Evolutionary conservation across 2,797 vertebrate genomes (phyloP).

Genomic region (Lophius americanus): DNA sequence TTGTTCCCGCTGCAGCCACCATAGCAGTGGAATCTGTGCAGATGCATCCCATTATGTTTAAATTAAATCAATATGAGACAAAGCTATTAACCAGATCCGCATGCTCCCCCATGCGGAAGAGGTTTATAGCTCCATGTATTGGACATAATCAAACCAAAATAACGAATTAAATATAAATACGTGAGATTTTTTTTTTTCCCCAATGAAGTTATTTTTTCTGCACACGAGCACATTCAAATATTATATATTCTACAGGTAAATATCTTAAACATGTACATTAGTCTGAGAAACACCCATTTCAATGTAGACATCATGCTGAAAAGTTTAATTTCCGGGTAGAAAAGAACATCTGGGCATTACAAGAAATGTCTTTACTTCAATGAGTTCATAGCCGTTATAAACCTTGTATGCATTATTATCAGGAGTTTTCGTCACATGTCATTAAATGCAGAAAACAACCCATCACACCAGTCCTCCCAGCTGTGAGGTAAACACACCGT

Average conservation of each 20-base stretch:
- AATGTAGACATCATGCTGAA: too few relatives aligned
- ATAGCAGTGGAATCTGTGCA: slow-evolving; percentile 2
- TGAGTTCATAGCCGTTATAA: neutral
- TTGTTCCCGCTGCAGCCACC: slow-evolving; percentile 46
- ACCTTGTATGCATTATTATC: neutral
- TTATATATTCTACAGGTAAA: too few relatives aligned
- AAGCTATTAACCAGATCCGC: neutral
- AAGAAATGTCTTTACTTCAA: neutral
- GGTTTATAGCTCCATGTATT: slow-evolving; percentile 5
- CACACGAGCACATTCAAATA: too few relatives aligned
- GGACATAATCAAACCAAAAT: neutral
- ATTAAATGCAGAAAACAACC: slow-evolving; percentile 9
- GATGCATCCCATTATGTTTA: neutral
- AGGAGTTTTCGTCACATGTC: neutral
- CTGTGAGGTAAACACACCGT: slow-evolving; percentile 39
- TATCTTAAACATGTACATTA: too few relatives aligned
- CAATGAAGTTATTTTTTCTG: too few relatives aligned
- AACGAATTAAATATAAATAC: too few relatives aligned
- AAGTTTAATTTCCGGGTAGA: neutral
- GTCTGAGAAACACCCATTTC: too few relatives aligned
- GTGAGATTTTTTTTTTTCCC: too few relatives aligned
- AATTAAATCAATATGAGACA: slow-evolving; percentile 15
- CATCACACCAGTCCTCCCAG: slow-evolving; percentile 14
- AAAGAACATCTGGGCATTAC: neutral
- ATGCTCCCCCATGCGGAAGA: neutral